A percentile compares a stretch with the other conserved stretches of the same genome.
These are phyloP conservation scores for Diuraphis noxia DNA, from an alignment of 1,140 invertebrate genomes.

Conservation along the genomic window DNA sequence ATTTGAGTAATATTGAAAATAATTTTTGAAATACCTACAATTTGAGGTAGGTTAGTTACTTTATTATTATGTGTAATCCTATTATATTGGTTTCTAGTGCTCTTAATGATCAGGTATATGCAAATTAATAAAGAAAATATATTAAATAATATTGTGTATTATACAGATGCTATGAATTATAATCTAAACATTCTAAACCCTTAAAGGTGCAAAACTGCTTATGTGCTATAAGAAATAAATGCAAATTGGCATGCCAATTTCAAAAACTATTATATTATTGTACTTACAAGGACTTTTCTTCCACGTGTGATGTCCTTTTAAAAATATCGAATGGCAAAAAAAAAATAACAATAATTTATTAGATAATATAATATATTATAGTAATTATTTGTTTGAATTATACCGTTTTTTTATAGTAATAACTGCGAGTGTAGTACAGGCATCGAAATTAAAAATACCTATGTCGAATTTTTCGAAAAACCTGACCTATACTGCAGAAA, in stretches of 20 bases:
- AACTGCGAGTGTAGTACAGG: background rate
- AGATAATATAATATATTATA: background rate
- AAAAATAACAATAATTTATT: constrained; percentile 11
- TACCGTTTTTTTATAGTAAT: background rate
- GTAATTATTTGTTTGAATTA: background rate
- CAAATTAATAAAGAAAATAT: background rate
- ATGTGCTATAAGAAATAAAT: background rate
- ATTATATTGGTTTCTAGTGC: background rate
- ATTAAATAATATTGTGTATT: background rate
- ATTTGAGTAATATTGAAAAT: background rate
- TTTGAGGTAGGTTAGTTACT: background rate
- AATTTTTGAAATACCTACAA: background rate
- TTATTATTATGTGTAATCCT: background rate
- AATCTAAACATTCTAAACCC: background rate
- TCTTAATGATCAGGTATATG: background rate
- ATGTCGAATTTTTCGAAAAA: background rate
- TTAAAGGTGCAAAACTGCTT: background rate
- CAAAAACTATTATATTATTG: constrained; percentile 25
- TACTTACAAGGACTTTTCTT: constrained; percentile 54
- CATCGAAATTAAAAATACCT: background rate
- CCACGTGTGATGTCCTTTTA: constrained; percentile 49
- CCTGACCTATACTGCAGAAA: background rate
- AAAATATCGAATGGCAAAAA: background rate
- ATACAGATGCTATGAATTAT: background rate
- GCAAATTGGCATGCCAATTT: constrained; percentile 43